Percentiles rank a stretch among this genome's conserved stretches.
phyloP scores from a whole-genome alignment of 2,113 vertebrate genomes.

The Nothobranchius furzeri region DNA sequence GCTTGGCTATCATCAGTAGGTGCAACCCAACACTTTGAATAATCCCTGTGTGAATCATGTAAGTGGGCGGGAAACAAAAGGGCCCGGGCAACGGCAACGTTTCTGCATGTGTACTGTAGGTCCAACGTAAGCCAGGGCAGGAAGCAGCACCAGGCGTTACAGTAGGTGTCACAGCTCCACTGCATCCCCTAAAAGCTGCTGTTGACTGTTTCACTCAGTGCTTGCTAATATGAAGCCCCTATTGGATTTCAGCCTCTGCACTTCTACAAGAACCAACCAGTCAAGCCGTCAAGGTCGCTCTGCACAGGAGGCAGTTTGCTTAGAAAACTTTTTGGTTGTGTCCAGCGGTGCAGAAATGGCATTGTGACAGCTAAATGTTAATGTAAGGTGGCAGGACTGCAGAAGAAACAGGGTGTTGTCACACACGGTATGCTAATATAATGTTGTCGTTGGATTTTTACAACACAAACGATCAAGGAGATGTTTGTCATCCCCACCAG shows the following conservation, averaged over 20 bases:
- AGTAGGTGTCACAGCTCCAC: constrained; percentile 72
- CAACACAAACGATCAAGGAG: constrained; percentile 27
- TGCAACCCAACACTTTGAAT: constrained; percentile 19
- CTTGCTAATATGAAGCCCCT: constrained; percentile 64
- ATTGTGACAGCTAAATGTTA: constrained; percentile 17
- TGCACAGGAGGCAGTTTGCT: constrained; percentile 10
- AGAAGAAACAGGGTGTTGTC: constrained; percentile 15
- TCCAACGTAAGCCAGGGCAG: constrained; percentile 70
- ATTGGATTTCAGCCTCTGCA: constrained; percentile 55
- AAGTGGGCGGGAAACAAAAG: constrained; percentile 42
- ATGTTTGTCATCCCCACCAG: constrained; percentile 24
- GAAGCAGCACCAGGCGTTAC: constrained; percentile 62
- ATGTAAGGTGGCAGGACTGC: neutral
- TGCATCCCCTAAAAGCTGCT: constrained; percentile 66
- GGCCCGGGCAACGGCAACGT: constrained; percentile 6
- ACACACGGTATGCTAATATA: neutral
- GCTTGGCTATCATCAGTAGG: constrained; percentile 21
- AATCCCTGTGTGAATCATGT: constrained; percentile 17
- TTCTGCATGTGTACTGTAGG: constrained; percentile 40
- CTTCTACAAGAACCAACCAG: constrained; percentile 30
- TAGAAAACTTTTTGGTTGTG: constrained; percentile 21
- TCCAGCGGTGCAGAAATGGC: constrained; percentile 26
- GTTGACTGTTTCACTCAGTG: constrained; percentile 76
- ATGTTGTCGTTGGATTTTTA: constrained; percentile 8
- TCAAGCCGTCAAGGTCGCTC: constrained; percentile 48